phyloP scores from a whole-genome alignment of 1,140 invertebrate species.

The Macrobrachium nipponense region DNA sequence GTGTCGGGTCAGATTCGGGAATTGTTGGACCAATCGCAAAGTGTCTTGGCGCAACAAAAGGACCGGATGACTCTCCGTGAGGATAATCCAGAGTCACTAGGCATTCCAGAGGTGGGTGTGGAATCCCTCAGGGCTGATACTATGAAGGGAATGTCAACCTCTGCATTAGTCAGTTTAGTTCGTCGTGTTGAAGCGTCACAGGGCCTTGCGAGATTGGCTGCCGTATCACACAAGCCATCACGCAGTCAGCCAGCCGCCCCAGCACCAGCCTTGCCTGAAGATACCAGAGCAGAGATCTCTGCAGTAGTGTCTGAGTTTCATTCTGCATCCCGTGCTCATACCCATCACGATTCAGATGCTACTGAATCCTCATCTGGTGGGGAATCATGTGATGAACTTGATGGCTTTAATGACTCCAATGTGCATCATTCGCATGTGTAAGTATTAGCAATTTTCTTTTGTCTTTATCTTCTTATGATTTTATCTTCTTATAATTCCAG shows the following conservation, averaged over 20 bases:
- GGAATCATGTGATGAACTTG: conserved; percentile 92
- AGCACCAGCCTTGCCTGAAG: conserved; percentile 42
- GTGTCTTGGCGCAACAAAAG: conserved; percentile 69
- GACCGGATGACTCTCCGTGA: conserved; percentile 68
- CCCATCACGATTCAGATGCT: conserved; percentile 86
- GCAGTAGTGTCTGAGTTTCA: conserved; percentile 73
- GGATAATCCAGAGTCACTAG: conserved; percentile 65
- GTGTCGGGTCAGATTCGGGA: conserved; percentile 80
- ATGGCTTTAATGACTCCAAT: conserved; percentile 67
- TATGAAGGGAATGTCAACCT: conserved; percentile 71
- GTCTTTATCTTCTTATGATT: background rate
- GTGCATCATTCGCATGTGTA: conserved; percentile 63
- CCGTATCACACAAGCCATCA: conserved; percentile 28
- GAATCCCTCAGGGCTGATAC: conserved; percentile 70
- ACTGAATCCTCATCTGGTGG: conserved; percentile 93
- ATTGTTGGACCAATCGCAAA: conserved; percentile 79
- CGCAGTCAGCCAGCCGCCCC: conserved; percentile 41
- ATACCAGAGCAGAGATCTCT: conserved; percentile 66
- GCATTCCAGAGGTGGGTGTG: conserved; percentile 62
- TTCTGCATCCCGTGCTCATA: conserved; percentile 79
- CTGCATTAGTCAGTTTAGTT: conserved; percentile 73
- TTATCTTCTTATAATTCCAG: background rate
- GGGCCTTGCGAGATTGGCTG: conserved; percentile 47
- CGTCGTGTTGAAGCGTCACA: conserved; percentile 71
- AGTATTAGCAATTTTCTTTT: conserved; percentile 23